Evolutionary conservation across 2,113 vertebrate genomes (phyloP).

Genomic region (Capricornis sumatraensis): DNA sequence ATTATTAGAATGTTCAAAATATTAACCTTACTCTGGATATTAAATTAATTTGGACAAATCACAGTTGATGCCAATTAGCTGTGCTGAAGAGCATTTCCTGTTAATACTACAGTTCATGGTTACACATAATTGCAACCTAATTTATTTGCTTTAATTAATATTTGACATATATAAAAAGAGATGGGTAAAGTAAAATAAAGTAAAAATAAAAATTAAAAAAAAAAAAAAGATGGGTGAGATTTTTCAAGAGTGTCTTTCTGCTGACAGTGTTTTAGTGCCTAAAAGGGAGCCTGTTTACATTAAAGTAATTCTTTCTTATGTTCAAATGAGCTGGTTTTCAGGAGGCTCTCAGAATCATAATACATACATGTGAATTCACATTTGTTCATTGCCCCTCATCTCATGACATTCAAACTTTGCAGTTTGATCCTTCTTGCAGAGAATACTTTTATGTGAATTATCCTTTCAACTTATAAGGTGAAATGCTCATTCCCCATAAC

Average conservation of each 20-base stretch:
- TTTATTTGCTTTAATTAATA: constrained; percentile 79
- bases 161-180: constrained; percentile 65
- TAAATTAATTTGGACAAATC: constrained; percentile 73
- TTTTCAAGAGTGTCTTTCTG: constrained; percentile 72
- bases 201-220: too few species aligned
- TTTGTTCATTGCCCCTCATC: constrained; percentile 29
- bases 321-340: constrained; percentile 70
- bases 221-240: constrained; percentile 51
- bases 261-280: constrained; percentile 55
- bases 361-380: constrained; percentile 55
- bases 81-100: constrained; percentile 63
- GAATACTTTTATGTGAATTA: constrained; percentile 3
- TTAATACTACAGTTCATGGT: constrained; percentile 69
- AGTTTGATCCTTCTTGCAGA: neutral
- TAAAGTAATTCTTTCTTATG: constrained; percentile 72
- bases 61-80: constrained; percentile 69
- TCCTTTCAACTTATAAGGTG: neutral
- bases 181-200: neutral
- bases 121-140: constrained; percentile 60
- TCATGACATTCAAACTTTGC: neutral
- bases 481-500: neutral
- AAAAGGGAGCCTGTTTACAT: constrained; percentile 63
- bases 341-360: constrained; percentile 67
- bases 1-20: constrained; percentile 62
- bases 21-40: constrained; percentile 71